Conservation (phyloP, 1,140 invertebrate genomes). For the Acromyrmex charruanus region DNA sequence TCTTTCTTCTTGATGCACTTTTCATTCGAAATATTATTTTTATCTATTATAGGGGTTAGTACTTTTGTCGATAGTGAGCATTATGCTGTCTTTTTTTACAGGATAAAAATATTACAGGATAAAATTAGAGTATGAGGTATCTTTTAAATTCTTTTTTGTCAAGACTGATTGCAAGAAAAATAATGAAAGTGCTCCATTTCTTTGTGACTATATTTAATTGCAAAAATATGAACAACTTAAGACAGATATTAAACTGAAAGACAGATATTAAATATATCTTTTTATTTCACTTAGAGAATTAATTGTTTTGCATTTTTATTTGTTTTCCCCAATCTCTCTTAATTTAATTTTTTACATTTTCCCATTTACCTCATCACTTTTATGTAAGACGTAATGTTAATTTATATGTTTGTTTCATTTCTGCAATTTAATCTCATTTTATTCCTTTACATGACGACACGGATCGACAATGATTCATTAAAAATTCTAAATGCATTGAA, state of each 20-base stretch:
- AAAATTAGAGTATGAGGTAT: not conserved
- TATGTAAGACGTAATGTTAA: not conserved
- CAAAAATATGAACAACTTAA: not conserved
- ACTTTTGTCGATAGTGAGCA: not conserved
- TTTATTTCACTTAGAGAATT: not conserved
- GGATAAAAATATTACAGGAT: not conserved
- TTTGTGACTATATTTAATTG: not conserved
- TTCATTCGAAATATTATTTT: not conserved
- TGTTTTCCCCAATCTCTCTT: not conserved
- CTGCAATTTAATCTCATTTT: not conserved
- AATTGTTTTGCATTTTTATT: not conserved
- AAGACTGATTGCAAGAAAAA: not conserved
- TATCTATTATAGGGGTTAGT: not conserved
- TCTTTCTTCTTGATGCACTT: not conserved
- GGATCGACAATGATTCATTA: not conserved
- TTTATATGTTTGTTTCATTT: slow-evolving; percentile 8
- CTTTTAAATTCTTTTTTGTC: not conserved
- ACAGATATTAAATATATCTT: not conserved
- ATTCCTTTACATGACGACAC: not conserved
- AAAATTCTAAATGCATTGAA: not conserved
- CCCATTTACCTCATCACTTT: not conserved
- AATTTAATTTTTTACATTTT: not conserved
- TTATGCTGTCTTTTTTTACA: not conserved
- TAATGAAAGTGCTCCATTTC: not conserved
- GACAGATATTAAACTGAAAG: too few species aligned